Conservation (phyloP, 2,113 vertebrate species). For the Lampris incognitus region DNA sequence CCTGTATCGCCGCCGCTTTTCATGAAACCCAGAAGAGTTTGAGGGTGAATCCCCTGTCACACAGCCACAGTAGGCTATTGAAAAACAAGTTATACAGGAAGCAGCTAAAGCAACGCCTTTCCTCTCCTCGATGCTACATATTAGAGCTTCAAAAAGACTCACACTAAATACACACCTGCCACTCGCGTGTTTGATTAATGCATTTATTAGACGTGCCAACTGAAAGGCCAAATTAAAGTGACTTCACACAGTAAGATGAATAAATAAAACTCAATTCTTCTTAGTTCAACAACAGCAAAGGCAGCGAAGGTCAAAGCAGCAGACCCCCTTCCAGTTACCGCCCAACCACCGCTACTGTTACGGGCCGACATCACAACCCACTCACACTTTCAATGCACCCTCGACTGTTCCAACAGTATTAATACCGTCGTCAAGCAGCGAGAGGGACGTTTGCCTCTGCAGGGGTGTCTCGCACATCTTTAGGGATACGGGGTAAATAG, state of each 20-base stretch:
- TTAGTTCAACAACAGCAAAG: background rate
- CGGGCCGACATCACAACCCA: background rate
- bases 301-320: background rate
- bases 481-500: no score
- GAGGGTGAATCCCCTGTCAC: slow-evolving; percentile 39
- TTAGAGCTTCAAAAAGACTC: slow-evolving; percentile 37
- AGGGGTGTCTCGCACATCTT: no score
- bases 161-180: slow-evolving; percentile 37
- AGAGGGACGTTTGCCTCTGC: no score
- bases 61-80: slow-evolving; percentile 22
- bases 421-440: no score
- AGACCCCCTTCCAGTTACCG: background rate
- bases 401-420: no score
- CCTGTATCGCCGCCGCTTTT: background rate
- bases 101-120: slow-evolving; percentile 66
- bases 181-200: slow-evolving; percentile 36
- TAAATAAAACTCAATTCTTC: background rate
- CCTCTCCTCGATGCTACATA: slow-evolving; percentile 42
- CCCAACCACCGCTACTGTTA: background rate
- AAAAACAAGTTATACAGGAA: slow-evolving; percentile 79
- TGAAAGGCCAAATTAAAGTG: no score
- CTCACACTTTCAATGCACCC: background rate
- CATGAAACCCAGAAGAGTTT: background rate
- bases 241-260: background rate
- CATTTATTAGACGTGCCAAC: slow-evolving; percentile 4